Conservation (phyloP, 2,888 invertebrate genomes). For the Sinotaia quadrata region DNA sequence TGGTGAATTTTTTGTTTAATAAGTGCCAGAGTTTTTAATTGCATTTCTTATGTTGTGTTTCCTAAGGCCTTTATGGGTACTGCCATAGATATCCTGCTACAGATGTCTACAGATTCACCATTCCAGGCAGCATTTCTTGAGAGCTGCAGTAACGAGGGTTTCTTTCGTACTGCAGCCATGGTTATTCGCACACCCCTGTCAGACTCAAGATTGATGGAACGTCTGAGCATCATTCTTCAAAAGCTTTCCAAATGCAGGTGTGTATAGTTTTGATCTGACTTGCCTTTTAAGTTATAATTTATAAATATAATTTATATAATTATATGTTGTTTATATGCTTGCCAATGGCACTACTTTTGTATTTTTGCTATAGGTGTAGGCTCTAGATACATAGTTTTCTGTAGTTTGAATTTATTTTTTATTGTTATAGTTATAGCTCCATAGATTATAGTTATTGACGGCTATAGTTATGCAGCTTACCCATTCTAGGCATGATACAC, state of each 20-base stretch:
- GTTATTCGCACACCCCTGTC: constrained; percentile 63
- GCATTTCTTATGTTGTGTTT: neutral
- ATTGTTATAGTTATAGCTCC: no score
- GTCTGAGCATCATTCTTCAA: constrained; percentile 69
- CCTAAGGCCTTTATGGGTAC: constrained; percentile 62
- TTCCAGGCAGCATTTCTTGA: constrained; percentile 64
- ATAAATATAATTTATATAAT: no score
- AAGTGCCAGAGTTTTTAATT: neutral
- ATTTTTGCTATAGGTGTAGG: no score
- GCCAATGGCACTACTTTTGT: no score
- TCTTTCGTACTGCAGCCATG: constrained; percentile 68
- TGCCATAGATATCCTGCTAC: constrained; percentile 67
- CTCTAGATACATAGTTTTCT: no score
- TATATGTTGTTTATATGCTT: no score
- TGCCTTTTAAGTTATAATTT: no score
- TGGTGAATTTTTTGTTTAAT: neutral
- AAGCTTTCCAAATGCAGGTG: constrained; percentile 69
- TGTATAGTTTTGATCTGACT: no score
- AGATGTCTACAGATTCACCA: constrained; percentile 68
- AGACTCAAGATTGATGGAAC: constrained; percentile 64
- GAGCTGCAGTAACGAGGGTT: constrained; percentile 67
- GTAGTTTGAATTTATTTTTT: no score
- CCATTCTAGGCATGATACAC: no score
- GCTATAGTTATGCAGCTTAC: no score
- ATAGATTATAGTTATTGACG: no score